Evolutionary conservation across 2,888 invertebrate species (phyloP).

Genomic region (Hoplodrina ambigua): DNA sequence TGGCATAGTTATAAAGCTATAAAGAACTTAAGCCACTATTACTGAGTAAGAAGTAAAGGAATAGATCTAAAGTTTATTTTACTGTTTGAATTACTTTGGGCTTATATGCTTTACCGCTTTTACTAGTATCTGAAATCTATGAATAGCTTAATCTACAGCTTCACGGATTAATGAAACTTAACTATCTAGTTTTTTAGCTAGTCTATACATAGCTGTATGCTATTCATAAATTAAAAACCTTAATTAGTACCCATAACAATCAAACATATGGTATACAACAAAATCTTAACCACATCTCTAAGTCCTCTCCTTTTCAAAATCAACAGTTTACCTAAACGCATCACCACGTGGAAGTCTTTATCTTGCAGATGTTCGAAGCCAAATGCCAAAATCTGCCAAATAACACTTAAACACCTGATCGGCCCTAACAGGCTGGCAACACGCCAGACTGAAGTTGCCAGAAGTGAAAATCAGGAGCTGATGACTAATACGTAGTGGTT

Average conservation of each 20-base stretch:
- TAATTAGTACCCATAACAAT: background rate
- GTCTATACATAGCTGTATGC: too few species aligned
- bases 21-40: too few species aligned
- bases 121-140: too few species aligned
- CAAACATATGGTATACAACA: background rate
- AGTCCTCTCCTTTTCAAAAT: conserved; percentile 34
- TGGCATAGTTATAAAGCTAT: too few species aligned
- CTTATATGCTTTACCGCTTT: too few species aligned
- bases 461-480: conserved; percentile 33
- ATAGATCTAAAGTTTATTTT: too few species aligned
- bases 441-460: conserved; percentile 43
- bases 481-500: conserved; percentile 38
- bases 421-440: conserved; percentile 61
- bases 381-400: conserved; percentile 71
- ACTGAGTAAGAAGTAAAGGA: too few species aligned
- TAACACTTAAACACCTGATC: conserved; percentile 73
- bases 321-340: conserved; percentile 45
- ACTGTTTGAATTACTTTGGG: too few species aligned
- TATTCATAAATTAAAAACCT: too few species aligned
- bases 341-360: conserved; percentile 49
- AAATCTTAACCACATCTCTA: background rate
- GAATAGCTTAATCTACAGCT: too few species aligned
- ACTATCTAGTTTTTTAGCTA: too few species aligned
- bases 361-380: conserved; percentile 53
- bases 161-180: too few species aligned